Evolutionary conservation across 2,113 vertebrate genomes (phyloP).

Genomic region (Charina bottae): DNA sequence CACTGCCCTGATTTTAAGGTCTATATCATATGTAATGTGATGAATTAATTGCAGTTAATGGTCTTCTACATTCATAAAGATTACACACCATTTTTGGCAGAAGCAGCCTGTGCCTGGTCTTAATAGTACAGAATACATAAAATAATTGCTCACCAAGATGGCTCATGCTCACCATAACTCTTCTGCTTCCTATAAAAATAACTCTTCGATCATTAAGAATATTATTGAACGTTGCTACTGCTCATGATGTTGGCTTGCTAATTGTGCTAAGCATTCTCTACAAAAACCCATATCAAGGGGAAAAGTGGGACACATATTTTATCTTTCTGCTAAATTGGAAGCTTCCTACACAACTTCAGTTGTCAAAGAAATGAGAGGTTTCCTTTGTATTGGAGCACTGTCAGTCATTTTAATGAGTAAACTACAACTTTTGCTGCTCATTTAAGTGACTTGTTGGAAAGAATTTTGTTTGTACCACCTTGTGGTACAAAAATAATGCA

Average conservation of each 20-base stretch:
- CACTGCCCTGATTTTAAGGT: neutral
- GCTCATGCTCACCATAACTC: neutral
- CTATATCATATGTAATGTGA: neutral
- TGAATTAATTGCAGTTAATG: constrained; percentile 18
- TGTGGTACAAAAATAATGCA: constrained; percentile 19
- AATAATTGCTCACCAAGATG: constrained; percentile 1
- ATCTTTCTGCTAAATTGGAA: neutral
- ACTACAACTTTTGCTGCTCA: constrained; percentile 58
- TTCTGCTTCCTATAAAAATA: constrained; percentile 9
- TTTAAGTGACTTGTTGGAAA: constrained; percentile 46
- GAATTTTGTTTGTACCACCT: constrained; percentile 29
- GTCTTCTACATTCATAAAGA: constrained; percentile 1
- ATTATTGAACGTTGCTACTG: neutral
- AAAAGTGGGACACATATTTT: constrained; percentile 20
- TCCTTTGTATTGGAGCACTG: constrained; percentile 14
- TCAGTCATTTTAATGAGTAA: constrained; percentile 58
- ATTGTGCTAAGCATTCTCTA: neutral
- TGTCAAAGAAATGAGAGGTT: constrained; percentile 29
- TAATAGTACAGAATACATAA: constrained; percentile 9
- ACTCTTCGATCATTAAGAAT: constrained; percentile 5
- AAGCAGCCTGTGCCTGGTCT: neutral
- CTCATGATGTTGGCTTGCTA: neutral
- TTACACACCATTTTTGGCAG: neutral
- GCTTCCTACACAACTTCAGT: constrained; percentile 1
- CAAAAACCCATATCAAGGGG: neutral